phyloP scores from a whole-genome alignment of 1,140 invertebrate species.

The Euwallacea fornicatus region DNA sequence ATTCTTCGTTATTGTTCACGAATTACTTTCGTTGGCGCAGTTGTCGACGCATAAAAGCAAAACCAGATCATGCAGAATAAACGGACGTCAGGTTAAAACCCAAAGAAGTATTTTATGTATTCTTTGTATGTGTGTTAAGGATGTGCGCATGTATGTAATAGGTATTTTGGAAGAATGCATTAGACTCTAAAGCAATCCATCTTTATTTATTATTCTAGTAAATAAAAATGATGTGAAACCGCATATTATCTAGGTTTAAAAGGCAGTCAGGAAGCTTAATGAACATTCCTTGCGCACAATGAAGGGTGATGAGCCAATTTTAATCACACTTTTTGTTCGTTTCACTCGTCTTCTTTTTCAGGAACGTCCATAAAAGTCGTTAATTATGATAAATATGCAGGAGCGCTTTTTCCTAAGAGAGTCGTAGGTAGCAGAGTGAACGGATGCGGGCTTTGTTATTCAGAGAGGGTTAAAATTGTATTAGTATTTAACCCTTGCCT shows the following conservation, averaged over 20 bases:
- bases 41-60: not conserved
- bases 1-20: too few relatives aligned
- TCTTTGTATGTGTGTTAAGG: too few relatives aligned
- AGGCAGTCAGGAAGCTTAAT: slow-evolving; percentile 36
- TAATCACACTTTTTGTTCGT: slow-evolving; percentile 53
- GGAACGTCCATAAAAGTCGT: slow-evolving; percentile 53
- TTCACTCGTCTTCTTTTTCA: slow-evolving; percentile 50
- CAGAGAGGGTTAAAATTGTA: slow-evolving; percentile 49
- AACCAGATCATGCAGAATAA: too few relatives aligned
- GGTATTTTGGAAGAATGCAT: too few relatives aligned
- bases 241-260: slow-evolving; percentile 22
- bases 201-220: slow-evolving; percentile 22
- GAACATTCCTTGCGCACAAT: slow-evolving; percentile 41
- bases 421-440: slow-evolving; percentile 48
- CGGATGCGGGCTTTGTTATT: slow-evolving; percentile 54
- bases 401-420: slow-evolving; percentile 54
- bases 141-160: too few relatives aligned
- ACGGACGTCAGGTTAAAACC: too few relatives aligned
- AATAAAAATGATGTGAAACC: slow-evolving; percentile 17
- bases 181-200: slow-evolving; percentile 9
- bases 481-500: slow-evolving; percentile 55
- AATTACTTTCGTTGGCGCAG: not conserved
- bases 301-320: slow-evolving; percentile 49
- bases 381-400: slow-evolving; percentile 57
- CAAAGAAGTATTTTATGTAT: too few relatives aligned